Conservation (phyloP, 2,888 invertebrate genomes). For the Bhutanitis thaidina region DNA sequence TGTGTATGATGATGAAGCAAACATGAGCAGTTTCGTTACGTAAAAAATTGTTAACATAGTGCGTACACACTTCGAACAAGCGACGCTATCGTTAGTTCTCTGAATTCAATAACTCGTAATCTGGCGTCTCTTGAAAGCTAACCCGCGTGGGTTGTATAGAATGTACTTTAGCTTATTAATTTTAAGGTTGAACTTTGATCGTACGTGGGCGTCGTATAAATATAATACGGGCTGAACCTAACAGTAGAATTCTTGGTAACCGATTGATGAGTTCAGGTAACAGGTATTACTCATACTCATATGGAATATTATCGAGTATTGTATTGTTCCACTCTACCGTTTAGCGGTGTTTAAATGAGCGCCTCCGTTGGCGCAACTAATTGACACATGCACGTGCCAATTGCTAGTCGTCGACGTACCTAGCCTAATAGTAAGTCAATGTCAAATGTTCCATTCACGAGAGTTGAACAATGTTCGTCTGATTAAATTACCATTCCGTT, state of each 20-base stretch:
- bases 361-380: conserved; percentile 22
- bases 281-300: conserved; percentile 6
- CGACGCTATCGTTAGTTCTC: neutral
- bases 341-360: conserved; percentile 8
- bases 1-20: too few species aligned
- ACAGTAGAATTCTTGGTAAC: neutral
- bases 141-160: neutral
- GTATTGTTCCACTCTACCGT: conserved; percentile 8
- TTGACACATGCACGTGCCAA: conserved; percentile 21
- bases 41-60: too few species aligned
- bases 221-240: neutral
- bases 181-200: conserved; percentile 7
- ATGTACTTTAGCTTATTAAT: neutral
- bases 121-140: neutral
- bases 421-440: conserved; percentile 35
- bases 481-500: neutral
- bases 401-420: conserved; percentile 15
- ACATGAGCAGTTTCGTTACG: too few species aligned
- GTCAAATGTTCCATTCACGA: conserved; percentile 54
- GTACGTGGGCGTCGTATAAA: conserved; percentile 1
- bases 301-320: conserved; percentile 7
- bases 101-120: conserved; percentile 4
- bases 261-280: neutral
- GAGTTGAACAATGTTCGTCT: conserved; percentile 6
- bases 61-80: too few species aligned